Percentiles rank a stretch among this genome's conserved stretches.
phyloP scores from a whole-genome alignment of 2,888 invertebrate species.

The Stramonita haemastoma region DNA sequence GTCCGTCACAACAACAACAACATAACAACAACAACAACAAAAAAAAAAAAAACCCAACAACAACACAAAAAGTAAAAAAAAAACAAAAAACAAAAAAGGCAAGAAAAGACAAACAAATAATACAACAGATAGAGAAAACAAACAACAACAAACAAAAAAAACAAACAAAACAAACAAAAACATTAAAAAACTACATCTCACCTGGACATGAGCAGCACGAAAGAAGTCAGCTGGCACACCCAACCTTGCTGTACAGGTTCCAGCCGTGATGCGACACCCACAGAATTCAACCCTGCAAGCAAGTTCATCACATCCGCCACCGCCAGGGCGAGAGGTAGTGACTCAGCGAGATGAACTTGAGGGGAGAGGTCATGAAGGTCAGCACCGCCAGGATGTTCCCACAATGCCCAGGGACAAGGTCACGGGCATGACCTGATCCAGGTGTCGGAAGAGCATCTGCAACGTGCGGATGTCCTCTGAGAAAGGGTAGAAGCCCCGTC shows the following conservation, averaged over 20 bases:
- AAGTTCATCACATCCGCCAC: constrained; percentile 50
- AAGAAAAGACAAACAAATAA: neutral
- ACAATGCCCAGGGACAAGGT: constrained; percentile 48
- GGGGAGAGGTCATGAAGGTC: constrained; percentile 47
- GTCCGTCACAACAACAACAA: neutral
- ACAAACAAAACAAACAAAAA: neutral
- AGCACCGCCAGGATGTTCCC: constrained; percentile 45
- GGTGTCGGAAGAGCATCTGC: neutral
- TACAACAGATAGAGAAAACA: neutral
- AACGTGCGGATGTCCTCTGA: constrained; percentile 13
- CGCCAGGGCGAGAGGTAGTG: constrained; percentile 52
- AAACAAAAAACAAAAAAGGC: neutral
- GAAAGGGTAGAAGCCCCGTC: neutral
- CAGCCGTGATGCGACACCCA: constrained; percentile 49
- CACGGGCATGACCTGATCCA: constrained; percentile 48
- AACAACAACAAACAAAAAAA: neutral
- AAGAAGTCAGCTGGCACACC: constrained; percentile 54
- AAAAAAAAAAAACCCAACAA: neutral
- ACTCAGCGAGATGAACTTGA: constrained; percentile 46
- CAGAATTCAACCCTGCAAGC: constrained; percentile 42
- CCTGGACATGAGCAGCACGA: constrained; percentile 45
- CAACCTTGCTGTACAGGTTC: constrained; percentile 50
- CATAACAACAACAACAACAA: neutral
- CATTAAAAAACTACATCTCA: constrained; percentile 2
- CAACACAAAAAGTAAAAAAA: no score